These are phyloP conservation scores for Parotia lawesii DNA, from an alignment of 2,113 vertebrate species.

Conservation along the genomic window DNA sequence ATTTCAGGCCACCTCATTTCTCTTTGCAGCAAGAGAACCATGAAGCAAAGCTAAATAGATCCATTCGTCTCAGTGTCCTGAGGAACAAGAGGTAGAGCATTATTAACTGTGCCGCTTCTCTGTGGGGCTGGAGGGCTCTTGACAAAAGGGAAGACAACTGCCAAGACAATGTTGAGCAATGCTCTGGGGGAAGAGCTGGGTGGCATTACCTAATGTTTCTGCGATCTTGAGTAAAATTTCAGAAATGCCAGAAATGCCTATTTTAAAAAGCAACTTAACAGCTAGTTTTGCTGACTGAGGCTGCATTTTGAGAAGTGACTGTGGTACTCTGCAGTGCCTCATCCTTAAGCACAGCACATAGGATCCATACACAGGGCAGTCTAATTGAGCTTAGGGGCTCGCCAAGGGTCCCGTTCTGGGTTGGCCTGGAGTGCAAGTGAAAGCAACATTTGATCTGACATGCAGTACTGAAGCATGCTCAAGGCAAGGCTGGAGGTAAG, in stretches of 20 bases:
- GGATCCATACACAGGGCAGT: background rate
- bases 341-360: rapidly evolving
- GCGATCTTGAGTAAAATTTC: conserved; percentile 16
- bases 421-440: rapidly evolving
- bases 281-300: background rate
- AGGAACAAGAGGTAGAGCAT: background rate
- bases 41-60: background rate
- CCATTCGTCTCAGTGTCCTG: background rate
- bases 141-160: conserved; percentile 25
- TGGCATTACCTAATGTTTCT: conserved; percentile 53
- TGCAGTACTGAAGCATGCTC: background rate
- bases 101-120: background rate
- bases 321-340: background rate
- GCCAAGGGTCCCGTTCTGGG: background rate
- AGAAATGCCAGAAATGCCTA: conserved; percentile 18
- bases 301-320: background rate
- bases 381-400: background rate
- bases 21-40: background rate
- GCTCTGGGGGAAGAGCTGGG: conserved; percentile 50
- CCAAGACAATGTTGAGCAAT: conserved; percentile 24
- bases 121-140: background rate
- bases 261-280: background rate
- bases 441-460: background rate
- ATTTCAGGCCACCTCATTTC: background rate
- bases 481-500: background rate